phyloP scores from a whole-genome alignment of 35 echinoderm and acorn worm species.

The Apostichopus japonicus region DNA sequence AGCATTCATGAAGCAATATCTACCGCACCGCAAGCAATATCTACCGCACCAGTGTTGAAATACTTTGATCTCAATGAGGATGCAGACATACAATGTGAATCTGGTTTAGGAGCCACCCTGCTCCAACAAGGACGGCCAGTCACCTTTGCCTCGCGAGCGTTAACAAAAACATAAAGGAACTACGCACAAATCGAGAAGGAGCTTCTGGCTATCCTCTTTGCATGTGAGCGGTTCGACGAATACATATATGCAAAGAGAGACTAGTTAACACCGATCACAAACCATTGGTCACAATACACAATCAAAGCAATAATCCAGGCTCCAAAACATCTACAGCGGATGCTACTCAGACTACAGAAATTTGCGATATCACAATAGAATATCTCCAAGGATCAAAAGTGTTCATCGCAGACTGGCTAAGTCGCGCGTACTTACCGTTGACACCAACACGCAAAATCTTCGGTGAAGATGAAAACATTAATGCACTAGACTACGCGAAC shows the following conservation, averaged over 20 bases:
- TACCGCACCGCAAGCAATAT: slow-evolving; percentile 54
- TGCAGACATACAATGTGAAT: slow-evolving; percentile 59
- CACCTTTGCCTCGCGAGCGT: no score
- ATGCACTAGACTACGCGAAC: slow-evolving; percentile 34
- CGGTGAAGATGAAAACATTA: slow-evolving; percentile 56
- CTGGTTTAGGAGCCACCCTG: no score
- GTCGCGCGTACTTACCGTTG: no score
- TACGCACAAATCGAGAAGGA: no score
- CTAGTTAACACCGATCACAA: slow-evolving; percentile 50
- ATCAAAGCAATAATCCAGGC: slow-evolving; percentile 36
- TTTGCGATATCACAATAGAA: no score
- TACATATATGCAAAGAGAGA: no score
- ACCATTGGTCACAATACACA: slow-evolving; percentile 27
- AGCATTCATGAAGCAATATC: slow-evolving; percentile 55
- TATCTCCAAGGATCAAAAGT: no score
- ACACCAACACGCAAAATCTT: slow-evolving; percentile 48
- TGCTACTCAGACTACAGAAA: slow-evolving; percentile 51
- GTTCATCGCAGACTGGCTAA: no score
- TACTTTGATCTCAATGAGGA: slow-evolving; percentile 72
- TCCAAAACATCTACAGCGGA: slow-evolving; percentile 29
- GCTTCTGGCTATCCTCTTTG: no score
- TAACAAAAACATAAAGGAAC: no score
- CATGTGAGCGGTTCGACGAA: no score
- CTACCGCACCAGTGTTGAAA: slow-evolving; percentile 37
- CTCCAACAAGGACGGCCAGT: no score